Base-by-base conservation (phyloP, 2,888 invertebrate genomes). In the Acleris holmiana region DNA sequence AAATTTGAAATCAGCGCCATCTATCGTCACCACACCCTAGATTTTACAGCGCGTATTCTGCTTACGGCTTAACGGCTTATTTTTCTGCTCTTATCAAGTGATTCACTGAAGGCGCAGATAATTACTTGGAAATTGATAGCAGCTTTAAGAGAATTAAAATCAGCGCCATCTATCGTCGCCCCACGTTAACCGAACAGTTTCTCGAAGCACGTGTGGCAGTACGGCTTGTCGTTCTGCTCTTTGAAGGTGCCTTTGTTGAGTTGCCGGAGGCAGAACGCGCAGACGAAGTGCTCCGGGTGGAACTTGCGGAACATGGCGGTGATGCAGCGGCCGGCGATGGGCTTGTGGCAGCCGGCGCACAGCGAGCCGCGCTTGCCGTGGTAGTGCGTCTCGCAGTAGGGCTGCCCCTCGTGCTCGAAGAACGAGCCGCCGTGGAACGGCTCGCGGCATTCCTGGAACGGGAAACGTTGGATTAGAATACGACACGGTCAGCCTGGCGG, bases 241-340 rank as follows among this genome's bases (percentile, higher is more conserved):
- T 99, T 99, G 91, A 99, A 99, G 0, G 99, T 99, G 77, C 99
- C 99, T 86, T 99, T 99, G 91, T 99, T 99, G 73, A 99, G 94
- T 85, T 99, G 99, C 81, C 98, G 97, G 69, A 99, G 94, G 83
- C 99, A 99, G 93, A 99, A 99, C n/a, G 99, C 98, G 93, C 99
- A 99, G 7, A 99, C 98, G 85, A 99, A 99, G 92, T 99, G 99
- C 85, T 99, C 99, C 0, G 99, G 99, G 89, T 99, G 99, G 94
- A 98, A 99, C 92, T 99, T 99, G 75, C 97, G 94, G 93, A 98
- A 99, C 99, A 99, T 99, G 71, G 99, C 99, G 0, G 99, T 99
- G 85, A 99, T 99, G 91, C 99, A 99, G 44, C 99, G 96, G 63
- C 98, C 98, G 58, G 98, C 97, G 78, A 99, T 99, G 17, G 99